Percentiles rank a stretch among this genome's conserved stretches.
Evolutionary conservation across 2,888 invertebrate species (phyloP).

Genomic region (Andricus curvator): DNA sequence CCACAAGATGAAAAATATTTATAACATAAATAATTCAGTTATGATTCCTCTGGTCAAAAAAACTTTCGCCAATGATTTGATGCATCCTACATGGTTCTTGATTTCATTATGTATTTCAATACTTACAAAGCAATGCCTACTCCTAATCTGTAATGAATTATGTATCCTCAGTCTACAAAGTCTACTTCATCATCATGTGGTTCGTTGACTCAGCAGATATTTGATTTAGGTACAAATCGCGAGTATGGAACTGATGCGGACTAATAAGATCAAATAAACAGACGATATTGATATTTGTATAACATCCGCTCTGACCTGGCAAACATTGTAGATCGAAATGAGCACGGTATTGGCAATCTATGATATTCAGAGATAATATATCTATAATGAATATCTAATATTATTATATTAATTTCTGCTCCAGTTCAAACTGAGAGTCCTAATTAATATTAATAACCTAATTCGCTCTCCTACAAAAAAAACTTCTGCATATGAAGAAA

Average conservation of each 20-base stretch:
- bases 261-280: slow-evolving; percentile 40
- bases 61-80: too few species aligned
- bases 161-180: background rate
- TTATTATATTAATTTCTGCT: background rate
- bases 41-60: too few species aligned
- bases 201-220: slow-evolving; percentile 34
- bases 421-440: too few species aligned
- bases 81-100: background rate
- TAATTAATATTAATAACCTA: background rate
- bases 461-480: too few species aligned
- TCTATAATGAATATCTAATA: background rate
- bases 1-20: too few species aligned
- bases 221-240: slow-evolving; percentile 37
- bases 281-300: slow-evolving; percentile 38
- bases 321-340: slow-evolving; percentile 28
- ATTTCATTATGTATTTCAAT: background rate
- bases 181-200: slow-evolving; percentile 35
- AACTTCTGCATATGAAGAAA: too few species aligned
- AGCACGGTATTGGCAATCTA: background rate
- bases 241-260: slow-evolving; percentile 13
- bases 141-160: slow-evolving; percentile 7
- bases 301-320: slow-evolving; percentile 17
- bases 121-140: background rate
- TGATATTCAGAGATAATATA: background rate
- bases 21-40: too few species aligned